Conservation (phyloP, 1,140 invertebrate genomes). For the Philopotamus ludificatus region DNA sequence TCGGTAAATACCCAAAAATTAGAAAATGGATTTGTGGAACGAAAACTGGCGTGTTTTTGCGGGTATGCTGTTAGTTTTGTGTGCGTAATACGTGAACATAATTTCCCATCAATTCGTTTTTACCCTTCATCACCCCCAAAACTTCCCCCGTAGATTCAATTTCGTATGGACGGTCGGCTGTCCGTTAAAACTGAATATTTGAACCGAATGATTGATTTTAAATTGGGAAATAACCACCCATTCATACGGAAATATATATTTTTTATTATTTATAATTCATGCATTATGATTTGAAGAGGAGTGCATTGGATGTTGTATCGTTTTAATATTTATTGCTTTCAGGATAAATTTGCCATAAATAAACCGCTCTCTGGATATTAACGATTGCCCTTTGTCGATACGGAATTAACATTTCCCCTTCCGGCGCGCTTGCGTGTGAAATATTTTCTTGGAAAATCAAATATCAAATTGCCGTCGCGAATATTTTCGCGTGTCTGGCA, state of each 20-base stretch:
- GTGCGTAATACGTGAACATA: no score
- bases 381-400: not conserved
- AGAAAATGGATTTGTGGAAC: no score
- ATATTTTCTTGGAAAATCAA: slow-evolving; percentile 9
- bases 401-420: not conserved
- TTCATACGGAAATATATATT: no score
- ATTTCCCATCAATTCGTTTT: not conserved
- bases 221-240: not conserved
- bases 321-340: no score
- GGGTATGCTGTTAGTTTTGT: no score
- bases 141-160: not conserved
- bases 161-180: not conserved
- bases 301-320: no score
- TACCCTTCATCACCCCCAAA: not conserved
- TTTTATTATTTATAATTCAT: no score
- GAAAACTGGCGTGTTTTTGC: no score
- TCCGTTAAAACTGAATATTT: not conserved
- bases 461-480: not conserved
- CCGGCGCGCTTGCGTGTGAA: slow-evolving; percentile 10
- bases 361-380: not conserved
- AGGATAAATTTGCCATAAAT: no score
- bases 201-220: not conserved
- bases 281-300: no score
- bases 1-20: no score
- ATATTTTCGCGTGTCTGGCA: slow-evolving; percentile 18